Evolutionary conservation across 2,888 invertebrate species (phyloP).

Genomic region (Drosophila peninsularis): DNA sequence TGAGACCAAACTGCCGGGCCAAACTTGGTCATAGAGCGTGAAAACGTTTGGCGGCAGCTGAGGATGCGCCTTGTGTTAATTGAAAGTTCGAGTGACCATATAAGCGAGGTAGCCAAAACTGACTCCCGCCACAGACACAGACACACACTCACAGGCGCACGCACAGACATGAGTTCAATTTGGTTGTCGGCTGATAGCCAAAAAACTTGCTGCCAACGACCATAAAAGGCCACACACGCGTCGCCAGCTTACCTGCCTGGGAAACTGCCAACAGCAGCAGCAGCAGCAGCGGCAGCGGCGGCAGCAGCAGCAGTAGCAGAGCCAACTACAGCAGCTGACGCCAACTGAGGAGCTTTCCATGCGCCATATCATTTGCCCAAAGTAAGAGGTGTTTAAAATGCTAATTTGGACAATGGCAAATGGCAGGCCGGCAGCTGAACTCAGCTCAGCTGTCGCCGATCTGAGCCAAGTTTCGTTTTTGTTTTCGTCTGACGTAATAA

Average conservation of each 20-base stretch:
- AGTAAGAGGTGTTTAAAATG: conserved; percentile 79
- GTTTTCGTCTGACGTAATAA: conserved; percentile 42
- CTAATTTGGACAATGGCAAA: conserved; percentile 71
- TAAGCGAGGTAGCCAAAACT: conserved; percentile 66
- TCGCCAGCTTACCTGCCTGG: conserved; percentile 60
- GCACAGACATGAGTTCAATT: conserved; percentile 59
- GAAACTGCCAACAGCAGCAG: conserved; percentile 50
- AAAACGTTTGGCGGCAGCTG: conserved; percentile 65
- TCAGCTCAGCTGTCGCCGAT: conserved; percentile 27
- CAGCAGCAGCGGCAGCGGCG: neutral
- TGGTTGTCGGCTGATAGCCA: conserved; percentile 77
- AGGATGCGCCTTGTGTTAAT: conserved; percentile 77
- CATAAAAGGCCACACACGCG: conserved; percentile 76
- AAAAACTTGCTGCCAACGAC: conserved; percentile 54
- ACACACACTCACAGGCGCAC: conserved; percentile 3
- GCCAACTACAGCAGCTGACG: conserved; percentile 10
- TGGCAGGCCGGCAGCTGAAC: conserved; percentile 57
- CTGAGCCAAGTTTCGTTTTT: conserved; percentile 39
- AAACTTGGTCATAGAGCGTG: conserved; percentile 76
- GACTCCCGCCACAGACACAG: conserved; percentile 47
- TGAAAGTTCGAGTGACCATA: conserved; percentile 76
- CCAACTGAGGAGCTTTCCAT: conserved; percentile 60
- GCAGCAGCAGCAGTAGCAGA: neutral
- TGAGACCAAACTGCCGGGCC: conserved; percentile 45
- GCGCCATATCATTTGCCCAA: conserved; percentile 72